Percentiles rank a stretch among this genome's conserved stretches.
phyloP scores from a whole-genome alignment of 2,113 vertebrate genomes.

The Myanophis thanlyinensis region DNA sequence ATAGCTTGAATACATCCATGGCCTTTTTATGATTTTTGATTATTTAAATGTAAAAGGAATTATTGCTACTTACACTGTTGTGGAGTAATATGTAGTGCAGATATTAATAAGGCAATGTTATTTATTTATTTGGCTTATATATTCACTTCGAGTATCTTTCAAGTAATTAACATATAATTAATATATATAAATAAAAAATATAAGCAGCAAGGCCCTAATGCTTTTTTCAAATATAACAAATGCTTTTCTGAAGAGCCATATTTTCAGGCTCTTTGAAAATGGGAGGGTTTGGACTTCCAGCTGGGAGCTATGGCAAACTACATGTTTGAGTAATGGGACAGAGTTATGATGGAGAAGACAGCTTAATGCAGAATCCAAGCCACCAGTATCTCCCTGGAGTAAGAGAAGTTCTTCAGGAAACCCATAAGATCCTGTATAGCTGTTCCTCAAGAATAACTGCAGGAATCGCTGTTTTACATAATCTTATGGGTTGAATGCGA shows the following conservation, averaged over 20 bases:
- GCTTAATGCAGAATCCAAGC: not conserved
- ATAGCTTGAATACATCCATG: not conserved
- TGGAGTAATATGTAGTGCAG: slow-evolving; percentile 50
- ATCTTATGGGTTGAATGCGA: not conserved
- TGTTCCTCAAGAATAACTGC: not conserved
- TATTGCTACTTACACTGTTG: slow-evolving; percentile 42
- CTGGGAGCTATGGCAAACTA: too few species aligned
- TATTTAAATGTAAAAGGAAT: slow-evolving; percentile 34
- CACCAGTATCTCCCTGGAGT: not conserved
- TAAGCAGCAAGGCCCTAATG: not conserved
- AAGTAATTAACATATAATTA: slow-evolving; percentile 1
- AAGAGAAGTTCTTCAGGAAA: not conserved
- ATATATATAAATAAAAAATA: not conserved
- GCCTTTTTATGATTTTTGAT: slow-evolving; percentile 24
- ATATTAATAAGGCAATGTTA: slow-evolving; percentile 39
- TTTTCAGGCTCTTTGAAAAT: not conserved
- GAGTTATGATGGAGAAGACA: not conserved
- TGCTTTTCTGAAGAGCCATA: not conserved
- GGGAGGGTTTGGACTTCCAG: not conserved
- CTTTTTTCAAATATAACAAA: not conserved
- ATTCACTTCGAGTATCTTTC: slow-evolving; percentile 9
- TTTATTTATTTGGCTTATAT: not conserved
- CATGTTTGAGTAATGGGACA: too few species aligned
- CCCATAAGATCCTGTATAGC: not conserved
- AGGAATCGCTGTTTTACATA: not conserved